A percentile compares a stretch with the other conserved stretches of the same genome.
phyloP scores from a whole-genome alignment of 1,140 invertebrate species.

The Leptinotarsa lineolata region DNA sequence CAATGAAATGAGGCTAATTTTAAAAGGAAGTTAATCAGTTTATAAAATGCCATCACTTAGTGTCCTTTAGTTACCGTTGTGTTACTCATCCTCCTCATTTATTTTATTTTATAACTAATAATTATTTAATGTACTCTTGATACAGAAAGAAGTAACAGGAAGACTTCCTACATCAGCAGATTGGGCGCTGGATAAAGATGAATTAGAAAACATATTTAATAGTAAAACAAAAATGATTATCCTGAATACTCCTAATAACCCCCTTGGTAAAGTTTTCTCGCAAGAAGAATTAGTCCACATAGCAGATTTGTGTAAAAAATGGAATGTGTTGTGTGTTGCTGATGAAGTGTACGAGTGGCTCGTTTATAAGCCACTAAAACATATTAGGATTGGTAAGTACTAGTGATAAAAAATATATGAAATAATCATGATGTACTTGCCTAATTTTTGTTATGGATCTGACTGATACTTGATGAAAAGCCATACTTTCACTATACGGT shows the following conservation, averaged over 20 bases:
- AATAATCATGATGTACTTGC: not conserved
- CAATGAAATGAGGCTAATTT: no score
- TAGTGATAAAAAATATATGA: not conserved
- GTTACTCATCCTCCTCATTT: no score
- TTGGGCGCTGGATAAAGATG: conserved; percentile 85
- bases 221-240: conserved; percentile 93
- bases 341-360: conserved; percentile 99
- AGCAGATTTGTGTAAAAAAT: conserved; percentile 87
- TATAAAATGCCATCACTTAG: no score
- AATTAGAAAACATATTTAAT: conserved; percentile 84
- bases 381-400: conserved; percentile 59
- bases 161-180: conserved; percentile 69
- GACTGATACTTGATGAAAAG: not conserved
- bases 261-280: conserved; percentile 88
- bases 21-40: no score
- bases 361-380: conserved; percentile 83
- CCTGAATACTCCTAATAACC: conserved; percentile 96
- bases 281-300: conserved; percentile 75
- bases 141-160: conserved; percentile 35
- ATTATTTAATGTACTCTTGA: no score
- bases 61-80: no score
- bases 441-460: no score
- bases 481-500: not conserved
- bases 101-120: no score
- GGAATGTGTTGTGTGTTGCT: conserved; percentile 88